Conservation (phyloP, 2,888 invertebrate species). For the Ophion slaviceki region DNA sequence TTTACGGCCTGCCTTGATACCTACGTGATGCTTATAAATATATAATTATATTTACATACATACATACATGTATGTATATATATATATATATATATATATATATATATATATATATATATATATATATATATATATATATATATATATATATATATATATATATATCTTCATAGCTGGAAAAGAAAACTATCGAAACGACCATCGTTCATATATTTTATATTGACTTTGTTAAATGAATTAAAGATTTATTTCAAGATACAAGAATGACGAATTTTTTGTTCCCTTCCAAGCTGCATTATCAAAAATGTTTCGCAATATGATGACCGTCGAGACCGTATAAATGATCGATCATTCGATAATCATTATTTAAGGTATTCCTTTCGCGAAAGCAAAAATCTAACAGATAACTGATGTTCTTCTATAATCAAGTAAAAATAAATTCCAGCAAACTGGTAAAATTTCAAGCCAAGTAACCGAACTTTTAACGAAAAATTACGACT, state of each 20-base stretch:
- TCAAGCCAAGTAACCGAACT: no score
- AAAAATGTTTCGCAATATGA: not conserved
- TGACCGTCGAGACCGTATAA: not conserved
- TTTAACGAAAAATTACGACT: no score
- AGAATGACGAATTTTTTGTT: not conserved
- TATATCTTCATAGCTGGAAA: not conserved
- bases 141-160: no score
- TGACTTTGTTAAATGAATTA: constrained; percentile 2
- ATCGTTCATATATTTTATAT: not conserved
- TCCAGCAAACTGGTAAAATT: no score
- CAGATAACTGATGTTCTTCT: no score
- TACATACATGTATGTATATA: not conserved
- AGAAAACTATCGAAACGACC: not conserved
- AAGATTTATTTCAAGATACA: not conserved
- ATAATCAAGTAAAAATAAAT: no score
- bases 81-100: no score
- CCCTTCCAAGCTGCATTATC: not conserved
- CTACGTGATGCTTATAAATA: not conserved
- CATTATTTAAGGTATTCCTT: no score
- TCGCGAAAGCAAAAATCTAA: no score
- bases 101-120: no score
- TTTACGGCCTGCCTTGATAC: not conserved
- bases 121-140: not conserved
- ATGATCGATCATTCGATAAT: not conserved
- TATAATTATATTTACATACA: no score